A percentile compares a stretch with the other conserved stretches of the same genome.
Conservation (phyloP, 2,888 invertebrate species). For the Ametastegia equiseti region DNA sequence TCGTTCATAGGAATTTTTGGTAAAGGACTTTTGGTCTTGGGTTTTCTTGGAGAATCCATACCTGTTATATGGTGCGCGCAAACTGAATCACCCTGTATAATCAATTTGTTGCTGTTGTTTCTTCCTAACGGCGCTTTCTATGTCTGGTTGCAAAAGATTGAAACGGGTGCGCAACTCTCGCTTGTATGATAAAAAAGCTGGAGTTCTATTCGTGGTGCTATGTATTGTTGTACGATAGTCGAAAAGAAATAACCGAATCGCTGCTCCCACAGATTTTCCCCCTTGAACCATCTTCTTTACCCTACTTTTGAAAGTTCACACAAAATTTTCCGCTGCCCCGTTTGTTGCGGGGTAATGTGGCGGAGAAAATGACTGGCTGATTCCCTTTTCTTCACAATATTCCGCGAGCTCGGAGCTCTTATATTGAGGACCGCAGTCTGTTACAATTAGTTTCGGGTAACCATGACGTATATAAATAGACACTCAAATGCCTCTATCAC, state of each 20-base stretch:
- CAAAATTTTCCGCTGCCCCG: constrained; percentile 51
- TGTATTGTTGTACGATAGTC: constrained; percentile 55
- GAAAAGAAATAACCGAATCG: constrained; percentile 42
- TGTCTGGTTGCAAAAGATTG: constrained; percentile 47
- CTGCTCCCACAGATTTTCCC: constrained; percentile 16
- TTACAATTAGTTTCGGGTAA: background rate
- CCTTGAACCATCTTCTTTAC: constrained; percentile 45
- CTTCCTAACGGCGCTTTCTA: constrained; percentile 11
- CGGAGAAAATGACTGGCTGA: background rate
- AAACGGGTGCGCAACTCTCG: constrained; percentile 54
- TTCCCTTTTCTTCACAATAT: background rate
- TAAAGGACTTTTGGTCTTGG: too few relatives aligned
- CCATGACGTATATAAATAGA: background rate
- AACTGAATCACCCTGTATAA: too few relatives aligned
- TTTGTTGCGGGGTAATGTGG: constrained; percentile 23
- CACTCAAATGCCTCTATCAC: background rate
- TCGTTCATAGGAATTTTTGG: too few relatives aligned
- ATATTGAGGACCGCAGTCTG: background rate
- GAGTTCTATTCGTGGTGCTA: constrained; percentile 52
- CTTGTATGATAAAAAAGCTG: constrained; percentile 53
- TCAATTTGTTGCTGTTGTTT: constrained; percentile 29
- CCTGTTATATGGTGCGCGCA: too few relatives aligned
- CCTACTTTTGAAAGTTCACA: constrained; percentile 50
- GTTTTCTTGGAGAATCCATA: too few relatives aligned
- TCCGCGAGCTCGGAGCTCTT: background rate